Evolutionary conservation across 1,140 invertebrate species (phyloP), one percentile per base, ranked within the genome.

Genomic region (Leguminivora glycinivorella): DNA sequence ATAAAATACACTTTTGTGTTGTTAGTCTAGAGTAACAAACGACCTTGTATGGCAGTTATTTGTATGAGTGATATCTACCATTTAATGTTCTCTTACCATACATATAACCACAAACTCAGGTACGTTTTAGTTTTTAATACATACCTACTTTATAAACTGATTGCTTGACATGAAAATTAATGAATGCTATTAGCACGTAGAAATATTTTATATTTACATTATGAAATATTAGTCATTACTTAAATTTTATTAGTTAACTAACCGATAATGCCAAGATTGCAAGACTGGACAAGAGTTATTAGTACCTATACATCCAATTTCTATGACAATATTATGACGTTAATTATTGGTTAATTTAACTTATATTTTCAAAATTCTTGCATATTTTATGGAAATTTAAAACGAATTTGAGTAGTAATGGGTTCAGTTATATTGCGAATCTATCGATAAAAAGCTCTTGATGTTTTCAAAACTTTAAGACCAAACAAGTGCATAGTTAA

Each of bases 1-100:
- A 78, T 75, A 73, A 66, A 71, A 73, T 63, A 52, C 58, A 63
- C 58, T 63, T 63, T 63, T 63, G 26, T 34, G 26, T 63, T 31
- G 14, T 34, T 19, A 31, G 25, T 63, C 31, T 63, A 19, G 1
- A 22, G 5, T 63, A 34, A 63, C 25, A 34, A 34, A 63, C n/a
- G 26, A 5, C 29, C 29, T 6, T 29, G 58, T 29, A 31, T 22
- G 17, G 6, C 19, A 52, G 19, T 9, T 22, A 7, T 47, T 47
- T 47, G 17, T 6, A 47, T 5, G 14, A 12, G 14, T 40, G 12
- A 34, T 34, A 34, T 29, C 2, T 29, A 34, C 1, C 6, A 38
- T 12, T 38, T 6, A 14, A 38, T 38, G 12, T 38, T 14, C 10
- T 38, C 6, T 38, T 38, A 38, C 34, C 34, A 38, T 38, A 7